phyloP scores from a whole-genome alignment of 2,797 vertebrate genomes.

The Urophycis tenuis region DNA sequence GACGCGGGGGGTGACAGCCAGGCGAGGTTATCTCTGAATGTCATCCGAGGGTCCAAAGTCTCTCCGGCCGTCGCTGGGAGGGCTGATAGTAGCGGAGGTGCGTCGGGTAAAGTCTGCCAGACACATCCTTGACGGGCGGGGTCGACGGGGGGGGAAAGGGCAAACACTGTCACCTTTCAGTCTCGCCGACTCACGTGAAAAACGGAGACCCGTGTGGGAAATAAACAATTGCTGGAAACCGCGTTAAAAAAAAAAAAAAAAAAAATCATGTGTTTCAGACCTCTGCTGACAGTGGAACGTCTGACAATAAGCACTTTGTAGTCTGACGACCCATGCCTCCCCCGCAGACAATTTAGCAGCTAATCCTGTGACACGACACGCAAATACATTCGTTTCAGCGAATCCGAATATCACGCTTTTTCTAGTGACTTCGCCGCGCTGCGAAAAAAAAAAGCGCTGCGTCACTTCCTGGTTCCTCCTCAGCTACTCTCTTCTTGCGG shows the following conservation, averaged over 20 bases:
- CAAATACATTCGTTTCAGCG: constrained; percentile 27
- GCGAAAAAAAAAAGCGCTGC: no score
- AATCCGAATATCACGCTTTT: constrained; percentile 16
- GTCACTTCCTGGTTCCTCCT: constrained; percentile 54
- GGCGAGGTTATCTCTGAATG: neutral
- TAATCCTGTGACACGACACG: constrained; percentile 11
- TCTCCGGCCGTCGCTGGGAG: neutral
- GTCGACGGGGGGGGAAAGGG: neutral
- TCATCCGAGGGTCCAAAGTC: neutral
- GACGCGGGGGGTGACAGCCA: neutral
- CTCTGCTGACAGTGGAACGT: neutral
- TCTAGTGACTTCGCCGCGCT: constrained; percentile 17
- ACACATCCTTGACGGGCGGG: constrained; percentile 15
- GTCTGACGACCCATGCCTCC: constrained; percentile 15
- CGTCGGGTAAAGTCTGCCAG: constrained; percentile 43
- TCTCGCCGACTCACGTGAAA: constrained; percentile 16
- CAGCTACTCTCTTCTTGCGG: constrained; percentile 8
- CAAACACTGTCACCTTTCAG: constrained; percentile 20
- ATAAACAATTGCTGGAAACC: neutral
- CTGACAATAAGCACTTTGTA: constrained; percentile 2
- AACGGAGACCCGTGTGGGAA: neutral
- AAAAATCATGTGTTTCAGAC: constrained; percentile 26
- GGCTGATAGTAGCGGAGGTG: constrained; percentile 18
- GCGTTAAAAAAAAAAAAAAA: constrained; percentile 15
- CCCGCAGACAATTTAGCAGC: constrained; percentile 19